Base-by-base conservation (phyloP, 2,888 invertebrate genomes). In the Chaetogeoica ovagalla region DNA sequence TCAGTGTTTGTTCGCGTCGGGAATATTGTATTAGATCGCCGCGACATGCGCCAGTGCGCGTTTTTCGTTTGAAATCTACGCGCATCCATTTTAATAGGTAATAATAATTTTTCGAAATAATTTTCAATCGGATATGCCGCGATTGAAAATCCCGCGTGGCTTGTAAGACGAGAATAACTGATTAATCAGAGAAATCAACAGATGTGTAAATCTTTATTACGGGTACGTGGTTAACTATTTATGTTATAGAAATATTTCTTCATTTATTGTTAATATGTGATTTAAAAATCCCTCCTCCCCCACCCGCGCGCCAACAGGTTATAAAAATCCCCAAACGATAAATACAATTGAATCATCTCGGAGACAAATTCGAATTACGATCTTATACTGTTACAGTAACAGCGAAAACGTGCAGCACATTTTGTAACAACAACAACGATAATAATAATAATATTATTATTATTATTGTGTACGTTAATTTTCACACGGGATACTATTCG, bases 1-100 rank as follows among this genome's bases (percentile, higher is more conserved):
- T 79, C 71, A 65, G 79, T 71, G 79, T 63, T 79, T 62, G 70
- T 71, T 79, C 55, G 75, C 65, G 63, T 48, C 70, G 55, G 57
- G 71, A 79, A 79, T 63, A 30, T 30, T 30, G 4, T 30, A 30
- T 60, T n/a, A n/a, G n/a, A 74, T 57, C 59, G 7, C 15, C 55
- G 62, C 43, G 70, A 55, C 63, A 63, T 79, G 79, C 63, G 63
- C 71, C 55, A 71, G 79, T 71, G 77, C 77, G 69, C 69, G 69
- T 70, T 77, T 60, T 55, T 62, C 17, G 62, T 77, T 52, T 62
- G 21, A 62, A 17, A n/a, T 23, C 57, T n/a, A 15, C 37, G n/a
- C n/a, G n/a, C 19, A 37, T 30, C 57, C n/a, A 48, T 48, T 13
- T n/a, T 48, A 15, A 17, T 52, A 52, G 30, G 4, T 19, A 55